phyloP scores from a whole-genome alignment of 1,140 invertebrate species.

The Heliothis subflexa region DNA sequence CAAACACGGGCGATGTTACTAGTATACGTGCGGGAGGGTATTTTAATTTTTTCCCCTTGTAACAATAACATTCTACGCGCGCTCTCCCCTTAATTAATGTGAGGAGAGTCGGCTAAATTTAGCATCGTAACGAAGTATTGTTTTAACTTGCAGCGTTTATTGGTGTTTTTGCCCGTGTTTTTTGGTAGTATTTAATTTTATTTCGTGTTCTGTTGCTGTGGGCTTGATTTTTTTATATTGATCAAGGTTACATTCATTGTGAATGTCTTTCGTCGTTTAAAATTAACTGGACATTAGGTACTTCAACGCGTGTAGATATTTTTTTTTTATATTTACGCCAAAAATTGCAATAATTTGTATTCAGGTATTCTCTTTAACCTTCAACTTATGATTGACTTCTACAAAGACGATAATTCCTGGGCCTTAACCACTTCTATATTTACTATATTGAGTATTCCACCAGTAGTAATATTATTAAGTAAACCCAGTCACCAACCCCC shows the following conservation, averaged over 20 bases:
- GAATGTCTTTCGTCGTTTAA: no score
- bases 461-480: background rate
- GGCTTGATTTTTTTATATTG: background rate
- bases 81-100: slow-evolving; percentile 44
- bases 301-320: no score
- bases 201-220: background rate
- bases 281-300: no score
- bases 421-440: no score
- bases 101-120: slow-evolving; percentile 35
- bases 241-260: no score
- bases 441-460: background rate
- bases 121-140: slow-evolving; percentile 49
- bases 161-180: slow-evolving; percentile 1
- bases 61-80: slow-evolving; percentile 42
- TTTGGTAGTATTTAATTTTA: background rate
- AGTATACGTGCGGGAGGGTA: slow-evolving; percentile 9
- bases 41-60: slow-evolving; percentile 35
- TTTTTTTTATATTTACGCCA: no score
- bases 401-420: no score
- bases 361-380: no score
- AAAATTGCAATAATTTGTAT: no score
- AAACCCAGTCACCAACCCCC: background rate
- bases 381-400: no score
- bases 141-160: slow-evolving; percentile 26
- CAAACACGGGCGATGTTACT: slow-evolving; percentile 12